phyloP scores from a whole-genome alignment of 1,140 invertebrate genomes.

The Hyles vespertilio region DNA sequence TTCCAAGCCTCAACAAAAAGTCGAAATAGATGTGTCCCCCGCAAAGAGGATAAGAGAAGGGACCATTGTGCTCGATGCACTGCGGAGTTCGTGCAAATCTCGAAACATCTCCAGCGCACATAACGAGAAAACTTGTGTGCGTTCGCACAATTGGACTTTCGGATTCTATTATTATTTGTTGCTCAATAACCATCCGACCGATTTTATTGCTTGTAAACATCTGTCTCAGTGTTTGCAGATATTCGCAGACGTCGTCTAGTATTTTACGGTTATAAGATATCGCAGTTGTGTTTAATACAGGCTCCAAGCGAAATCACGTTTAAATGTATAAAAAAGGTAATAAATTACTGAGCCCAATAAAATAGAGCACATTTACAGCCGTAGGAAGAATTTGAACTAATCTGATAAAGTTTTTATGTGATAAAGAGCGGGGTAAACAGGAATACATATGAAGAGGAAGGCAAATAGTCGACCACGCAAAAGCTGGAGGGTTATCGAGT shows the following conservation, averaged over 20 bases:
- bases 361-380: background rate
- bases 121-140: conserved; percentile 50
- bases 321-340: background rate
- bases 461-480: conserved; percentile 27
- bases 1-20: conserved; percentile 44
- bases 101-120: conserved; percentile 44
- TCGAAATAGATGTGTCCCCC: conserved; percentile 42
- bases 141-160: conserved; percentile 19
- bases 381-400: background rate
- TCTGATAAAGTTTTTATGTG: conserved; percentile 12
- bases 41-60: conserved; percentile 36
- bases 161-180: conserved; percentile 34
- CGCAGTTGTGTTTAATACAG: conserved; percentile 8
- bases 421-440: conserved; percentile 14
- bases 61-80: conserved; percentile 46
- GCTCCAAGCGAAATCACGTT: background rate
- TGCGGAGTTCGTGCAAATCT: conserved; percentile 40
- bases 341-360: background rate
- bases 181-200: conserved; percentile 24
- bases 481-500: conserved; percentile 23
- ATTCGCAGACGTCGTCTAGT: conserved; percentile 2
- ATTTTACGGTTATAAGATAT: conserved; percentile 1
- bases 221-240: conserved; percentile 11
- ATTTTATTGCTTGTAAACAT: conserved; percentile 26
- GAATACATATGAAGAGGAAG: conserved; percentile 19